A percentile compares a stretch with the other conserved stretches of the same genome.
Evolutionary conservation across 2,113 vertebrate genomes (phyloP).

Genomic region (rabbit (Oryctolagus cuniculus)): mOryCun1.1 NC_091437.1:68649001-68649500

Average conservation of each 20-base stretch:
- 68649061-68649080: constrained; percentile 84
- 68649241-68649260: constrained; percentile 81
- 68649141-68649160: constrained; percentile 84
- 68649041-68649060: constrained; percentile 79
- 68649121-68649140: constrained; percentile 82
- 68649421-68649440: constrained; percentile 80
- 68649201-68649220: constrained; percentile 82
- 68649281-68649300: constrained; percentile 81
- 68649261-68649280: constrained; percentile 84
- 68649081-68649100: constrained; percentile 85
- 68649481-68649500: constrained; percentile 44
- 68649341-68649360: constrained; percentile 80
- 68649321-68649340: constrained; percentile 81
- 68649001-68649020: constrained; percentile 82
- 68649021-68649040: constrained; percentile 85
- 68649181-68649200: constrained; percentile 82
- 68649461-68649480: constrained; percentile 3
- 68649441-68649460: constrained; percentile 74
- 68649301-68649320: constrained; percentile 79
- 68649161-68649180: constrained; percentile 81
- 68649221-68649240: constrained; percentile 84
- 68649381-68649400: constrained; percentile 78
- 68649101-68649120: constrained; percentile 83
- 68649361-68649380: constrained; percentile 83
- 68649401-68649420: constrained; percentile 78